These are phyloP conservation scores for Pardalotus punctatus DNA, from an alignment of 2,113 vertebrate species.

Conservation along the genomic window DNA sequence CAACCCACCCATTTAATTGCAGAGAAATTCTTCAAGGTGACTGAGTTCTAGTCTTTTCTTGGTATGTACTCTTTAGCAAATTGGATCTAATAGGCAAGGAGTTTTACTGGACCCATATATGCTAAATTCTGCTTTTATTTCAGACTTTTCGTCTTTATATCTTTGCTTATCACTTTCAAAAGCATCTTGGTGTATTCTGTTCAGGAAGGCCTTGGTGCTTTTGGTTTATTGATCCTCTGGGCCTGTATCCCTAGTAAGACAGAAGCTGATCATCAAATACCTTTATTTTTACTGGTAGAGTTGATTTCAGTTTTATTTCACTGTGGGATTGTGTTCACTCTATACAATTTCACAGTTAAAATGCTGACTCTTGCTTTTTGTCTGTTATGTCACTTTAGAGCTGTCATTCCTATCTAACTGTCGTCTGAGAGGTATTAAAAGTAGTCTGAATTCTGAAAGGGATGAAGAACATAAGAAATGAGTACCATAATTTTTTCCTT, in stretches of 20 bases:
- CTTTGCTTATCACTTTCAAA: background rate
- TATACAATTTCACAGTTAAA: background rate
- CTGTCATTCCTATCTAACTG: background rate
- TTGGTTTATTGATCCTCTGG: background rate
- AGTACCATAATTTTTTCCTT: background rate
- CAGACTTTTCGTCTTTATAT: background rate
- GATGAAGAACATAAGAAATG: background rate
- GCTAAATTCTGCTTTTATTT: background rate
- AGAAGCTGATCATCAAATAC: background rate
- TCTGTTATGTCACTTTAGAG: background rate
- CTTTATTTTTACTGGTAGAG: background rate
- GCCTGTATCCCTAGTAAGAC: background rate
- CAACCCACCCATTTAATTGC: background rate
- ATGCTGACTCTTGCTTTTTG: background rate
- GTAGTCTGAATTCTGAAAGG: background rate
- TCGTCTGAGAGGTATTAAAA: background rate
- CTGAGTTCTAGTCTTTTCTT: background rate
- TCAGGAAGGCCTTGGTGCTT: background rate
- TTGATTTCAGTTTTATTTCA: background rate
- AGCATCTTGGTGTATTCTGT: background rate
- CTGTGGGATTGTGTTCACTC: background rate
- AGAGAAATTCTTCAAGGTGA: background rate
- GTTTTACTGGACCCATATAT: background rate
- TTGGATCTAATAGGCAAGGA: background rate
- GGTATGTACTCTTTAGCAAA: background rate